phyloP scores from a whole-genome alignment of 2,888 invertebrate genomes.

The Mythimna impura region DNA sequence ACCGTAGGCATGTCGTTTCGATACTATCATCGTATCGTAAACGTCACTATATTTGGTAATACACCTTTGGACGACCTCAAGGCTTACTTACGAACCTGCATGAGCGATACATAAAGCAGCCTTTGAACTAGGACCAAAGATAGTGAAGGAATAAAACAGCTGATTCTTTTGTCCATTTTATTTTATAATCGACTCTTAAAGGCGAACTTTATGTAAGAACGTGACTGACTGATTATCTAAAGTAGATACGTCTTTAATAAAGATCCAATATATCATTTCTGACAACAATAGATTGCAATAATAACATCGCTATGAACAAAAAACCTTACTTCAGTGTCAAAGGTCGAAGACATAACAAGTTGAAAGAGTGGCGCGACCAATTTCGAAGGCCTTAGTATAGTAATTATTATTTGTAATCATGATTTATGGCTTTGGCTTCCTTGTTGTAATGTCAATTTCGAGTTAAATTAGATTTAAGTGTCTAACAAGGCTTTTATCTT shows the following conservation, averaged over 20 bases:
- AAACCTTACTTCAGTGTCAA: conserved; percentile 63
- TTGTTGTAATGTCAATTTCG: conserved; percentile 28
- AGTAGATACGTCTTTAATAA: conserved; percentile 69
- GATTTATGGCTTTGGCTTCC: conserved; percentile 51
- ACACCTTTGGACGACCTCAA: conserved; percentile 46
- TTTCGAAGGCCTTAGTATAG: conserved; percentile 47
- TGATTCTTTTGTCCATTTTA: conserved; percentile 1
- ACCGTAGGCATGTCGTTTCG: conserved; percentile 81
- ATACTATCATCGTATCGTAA: conserved; percentile 73
- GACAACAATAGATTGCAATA: conserved; percentile 75
- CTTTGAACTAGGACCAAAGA: conserved; percentile 19
- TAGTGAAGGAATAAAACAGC: conserved; percentile 12
- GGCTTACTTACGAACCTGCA: conserved; percentile 23
- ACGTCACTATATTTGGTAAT: conserved; percentile 65
- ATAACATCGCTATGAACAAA: conserved; percentile 63
- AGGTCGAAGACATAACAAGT: conserved; percentile 53
- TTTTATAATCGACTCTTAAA: not conserved
- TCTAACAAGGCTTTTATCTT: not conserved
- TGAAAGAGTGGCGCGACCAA: conserved; percentile 45
- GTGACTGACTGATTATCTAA: conserved; percentile 69
- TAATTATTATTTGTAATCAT: conserved; percentile 48
- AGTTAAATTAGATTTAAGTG: conserved; percentile 20
- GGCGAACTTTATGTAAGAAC: conserved; percentile 46
- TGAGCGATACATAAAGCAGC: conserved; percentile 26
- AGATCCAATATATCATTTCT: conserved; percentile 75